Evolutionary conservation across 2,888 invertebrate genomes (phyloP).

Genomic region (Drosophila anomalata): DNA sequence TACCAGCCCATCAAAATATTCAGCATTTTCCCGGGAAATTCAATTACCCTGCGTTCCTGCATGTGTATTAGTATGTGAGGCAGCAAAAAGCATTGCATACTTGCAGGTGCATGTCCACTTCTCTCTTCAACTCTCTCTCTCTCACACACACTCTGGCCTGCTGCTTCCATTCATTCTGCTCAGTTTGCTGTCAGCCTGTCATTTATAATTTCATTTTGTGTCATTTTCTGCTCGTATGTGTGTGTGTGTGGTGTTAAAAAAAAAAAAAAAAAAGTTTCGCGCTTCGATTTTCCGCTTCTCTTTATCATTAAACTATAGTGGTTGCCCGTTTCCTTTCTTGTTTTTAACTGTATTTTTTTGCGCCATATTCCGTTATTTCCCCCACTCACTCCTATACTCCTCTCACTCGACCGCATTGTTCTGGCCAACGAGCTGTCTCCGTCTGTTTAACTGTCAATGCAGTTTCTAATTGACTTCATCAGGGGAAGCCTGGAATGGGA

Average conservation of each 20-base stretch:
- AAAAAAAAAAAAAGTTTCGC: slow-evolving; percentile 10
- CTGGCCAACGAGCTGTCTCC: slow-evolving; percentile 7
- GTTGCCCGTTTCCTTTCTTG: slow-evolving; percentile 3
- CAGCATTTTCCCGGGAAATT: slow-evolving; percentile 23
- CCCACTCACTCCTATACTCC: neutral
- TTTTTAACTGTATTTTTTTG: neutral
- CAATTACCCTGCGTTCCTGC: slow-evolving; percentile 22
- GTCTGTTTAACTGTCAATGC: slow-evolving; percentile 31
- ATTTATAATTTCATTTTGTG: slow-evolving; percentile 44
- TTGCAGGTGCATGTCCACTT: slow-evolving; percentile 37
- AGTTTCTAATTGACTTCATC: slow-evolving; percentile 45
- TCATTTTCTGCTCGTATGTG: neutral
- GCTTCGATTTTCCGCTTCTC: slow-evolving; percentile 16
- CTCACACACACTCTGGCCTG: neutral
- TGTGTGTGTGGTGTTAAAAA: neutral
- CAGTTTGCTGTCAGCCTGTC: slow-evolving; percentile 27
- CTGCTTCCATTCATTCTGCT: neutral
- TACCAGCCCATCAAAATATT: neutral
- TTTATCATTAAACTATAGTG: slow-evolving; percentile 16
- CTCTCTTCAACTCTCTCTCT: slow-evolving; percentile 8
- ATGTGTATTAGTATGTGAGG: slow-evolving; percentile 2
- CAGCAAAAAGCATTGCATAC: slow-evolving; percentile 32
- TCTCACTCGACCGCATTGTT: neutral
- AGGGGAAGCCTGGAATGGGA: slow-evolving; percentile 3
- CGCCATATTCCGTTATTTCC: neutral